Conservation (phyloP, 2,888 invertebrate genomes). For the Acleris sparsana region DNA sequence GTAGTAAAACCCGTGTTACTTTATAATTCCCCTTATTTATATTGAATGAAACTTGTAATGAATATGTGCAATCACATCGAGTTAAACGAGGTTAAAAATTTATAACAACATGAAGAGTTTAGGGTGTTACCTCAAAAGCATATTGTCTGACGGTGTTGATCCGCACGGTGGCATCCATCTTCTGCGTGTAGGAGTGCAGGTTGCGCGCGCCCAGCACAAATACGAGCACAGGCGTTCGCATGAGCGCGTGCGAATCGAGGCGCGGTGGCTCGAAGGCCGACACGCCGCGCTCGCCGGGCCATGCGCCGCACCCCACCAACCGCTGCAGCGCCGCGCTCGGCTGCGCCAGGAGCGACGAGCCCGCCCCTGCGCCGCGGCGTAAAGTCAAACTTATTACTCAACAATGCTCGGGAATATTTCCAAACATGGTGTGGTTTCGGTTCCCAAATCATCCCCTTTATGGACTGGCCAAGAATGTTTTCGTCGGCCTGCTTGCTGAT, state of each 20-base stretch:
- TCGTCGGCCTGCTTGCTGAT: too few species aligned
- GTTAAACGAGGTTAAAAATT: too few species aligned
- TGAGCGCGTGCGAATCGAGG: constrained; percentile 82
- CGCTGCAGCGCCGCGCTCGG: constrained; percentile 94
- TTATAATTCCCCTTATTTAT: too few species aligned
- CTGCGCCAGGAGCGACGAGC: constrained; percentile 92
- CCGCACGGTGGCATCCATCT: constrained; percentile 94
- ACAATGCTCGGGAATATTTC: background rate
- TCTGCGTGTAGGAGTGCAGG: constrained; percentile 90
- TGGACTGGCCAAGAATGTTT: too few species aligned
- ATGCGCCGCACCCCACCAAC: constrained; percentile 82
- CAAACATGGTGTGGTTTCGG: too few species aligned
- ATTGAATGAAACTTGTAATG: too few species aligned
- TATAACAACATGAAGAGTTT: too few species aligned
- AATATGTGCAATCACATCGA: too few species aligned
- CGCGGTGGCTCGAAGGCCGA: constrained; percentile 69
- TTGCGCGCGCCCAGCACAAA: constrained; percentile 95
- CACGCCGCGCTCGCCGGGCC: constrained; percentile 52
- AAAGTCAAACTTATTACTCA: background rate
- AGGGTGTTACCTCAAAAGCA: constrained; percentile 88
- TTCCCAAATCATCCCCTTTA: too few species aligned
- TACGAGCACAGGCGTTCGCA: constrained; percentile 92
- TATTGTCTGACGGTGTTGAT: constrained; percentile 92
- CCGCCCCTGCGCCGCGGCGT: constrained; percentile 82
- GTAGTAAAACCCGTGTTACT: background rate